Evolutionary conservation across 2,113 vertebrate species (phyloP).

Genomic region (Hyperoodon ampullatus): DNA sequence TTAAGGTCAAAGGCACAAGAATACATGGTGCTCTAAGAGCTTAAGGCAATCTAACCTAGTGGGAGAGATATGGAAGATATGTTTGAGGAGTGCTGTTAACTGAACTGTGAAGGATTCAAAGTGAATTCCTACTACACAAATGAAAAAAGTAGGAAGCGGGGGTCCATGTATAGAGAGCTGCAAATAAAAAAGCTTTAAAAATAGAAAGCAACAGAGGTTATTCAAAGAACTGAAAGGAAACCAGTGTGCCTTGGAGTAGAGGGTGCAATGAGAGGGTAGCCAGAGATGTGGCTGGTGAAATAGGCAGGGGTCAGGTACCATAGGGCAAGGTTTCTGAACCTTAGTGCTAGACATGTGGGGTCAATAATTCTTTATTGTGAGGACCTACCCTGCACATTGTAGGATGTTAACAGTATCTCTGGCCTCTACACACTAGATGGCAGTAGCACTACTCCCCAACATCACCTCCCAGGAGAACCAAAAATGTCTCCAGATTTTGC

Average conservation of each 20-base stretch:
- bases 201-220: neutral
- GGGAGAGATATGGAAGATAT: neutral
- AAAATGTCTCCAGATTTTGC: neutral
- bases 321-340: neutral
- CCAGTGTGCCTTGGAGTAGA: neutral
- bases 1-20: neutral
- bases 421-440: neutral
- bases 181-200: neutral
- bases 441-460: neutral
- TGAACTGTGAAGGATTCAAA: neutral
- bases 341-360: neutral
- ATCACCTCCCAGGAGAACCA: neutral
- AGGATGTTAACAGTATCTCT: neutral
- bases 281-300: neutral
- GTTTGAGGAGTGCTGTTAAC: neutral
- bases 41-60: neutral
- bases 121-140: neutral
- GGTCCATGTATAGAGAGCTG: neutral
- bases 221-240: neutral
- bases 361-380: neutral
- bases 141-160: neutral
- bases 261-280: rapidly evolving
- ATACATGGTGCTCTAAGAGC: neutral
- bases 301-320: too few relatives aligned
- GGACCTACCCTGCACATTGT: neutral